Base-by-base conservation (phyloP, 1,140 invertebrate genomes). In the Dermatophagoides farinae region DNA sequence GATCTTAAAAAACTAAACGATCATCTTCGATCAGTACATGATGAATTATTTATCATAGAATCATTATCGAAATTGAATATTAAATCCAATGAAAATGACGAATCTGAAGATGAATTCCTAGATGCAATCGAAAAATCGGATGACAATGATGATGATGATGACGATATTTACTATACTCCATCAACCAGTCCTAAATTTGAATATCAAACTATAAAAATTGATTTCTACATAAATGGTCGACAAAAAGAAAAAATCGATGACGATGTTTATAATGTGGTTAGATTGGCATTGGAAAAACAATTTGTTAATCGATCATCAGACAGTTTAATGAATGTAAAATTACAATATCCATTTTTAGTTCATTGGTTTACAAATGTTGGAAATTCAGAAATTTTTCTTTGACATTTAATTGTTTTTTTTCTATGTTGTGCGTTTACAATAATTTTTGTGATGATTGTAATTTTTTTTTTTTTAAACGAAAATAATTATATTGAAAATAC, bases 1-100 rank as follows among this genome's bases (percentile, higher is more conserved):
- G 88, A 87, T 2, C 73, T 92, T 1, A 65, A 70, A 0, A 73
- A 80, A 40, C 69, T 93, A 0, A 86, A 93, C 71, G 75, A 77
- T 23, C 83, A 84, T 73, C 71, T 92, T 31, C 31, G 31, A 4
- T 1, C 12, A 18, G 10, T 18, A 14, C 37, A 39, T 55, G 44
- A 31, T 31, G 31, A 31, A 31, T 31, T 31, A 31, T 31, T 4
- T 31, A 2, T 31, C 8, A 31, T 31, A 31, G 31, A 31, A 31
- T 31, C 31, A 31, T 31, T 31, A 31, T 31, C 31, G 31, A 31
- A 31, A 31, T 4, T 31, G 31, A 8, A 31, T 4, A 31, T 31
- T 4, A 31, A 31, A 31, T 31, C 31, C 2, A 31, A n/a, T n/a
- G n/a, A n/a, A n/a, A n/a, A n/a, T n/a, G n/a, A n/a, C n/a, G n/a